Evolutionary conservation across 92 coral and sea anemone genomes (phyloP).

Genomic region (Micromussa lordhowensis): DNA sequence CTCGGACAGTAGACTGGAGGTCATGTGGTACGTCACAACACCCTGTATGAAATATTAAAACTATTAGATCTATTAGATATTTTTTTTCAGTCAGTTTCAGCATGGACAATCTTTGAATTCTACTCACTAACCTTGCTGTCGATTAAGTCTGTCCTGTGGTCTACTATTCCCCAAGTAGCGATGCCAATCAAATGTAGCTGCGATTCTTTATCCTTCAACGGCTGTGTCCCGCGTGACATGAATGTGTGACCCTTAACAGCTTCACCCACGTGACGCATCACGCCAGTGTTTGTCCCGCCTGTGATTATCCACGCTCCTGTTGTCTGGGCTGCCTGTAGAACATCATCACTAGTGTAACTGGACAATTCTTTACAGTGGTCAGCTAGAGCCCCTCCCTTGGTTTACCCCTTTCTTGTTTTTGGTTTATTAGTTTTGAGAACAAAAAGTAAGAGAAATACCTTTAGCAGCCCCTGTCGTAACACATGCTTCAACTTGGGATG

Average conservation of each 20-base stretch:
- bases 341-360: background rate
- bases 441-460: conserved; percentile 43
- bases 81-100: background rate
- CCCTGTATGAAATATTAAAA: conserved; percentile 45
- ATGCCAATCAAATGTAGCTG: conserved; percentile 81
- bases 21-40: conserved; percentile 84
- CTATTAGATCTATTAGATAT: no score
- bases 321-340: conserved; percentile 82
- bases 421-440: background rate
- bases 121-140: conserved; percentile 59
- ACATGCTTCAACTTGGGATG: conserved; percentile 88
- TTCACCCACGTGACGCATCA: conserved; percentile 93
- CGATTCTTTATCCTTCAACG: conserved; percentile 38
- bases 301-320: conserved; percentile 94
- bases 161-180: conserved; percentile 91
- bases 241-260: conserved; percentile 88
- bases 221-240: conserved; percentile 72
- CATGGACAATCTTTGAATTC: no score
- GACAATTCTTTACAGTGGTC: no score
- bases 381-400: background rate
- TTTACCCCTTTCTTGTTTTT: background rate
- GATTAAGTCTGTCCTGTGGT: conserved; percentile 75
- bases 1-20: conserved; percentile 79
- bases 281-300: conserved; percentile 93
- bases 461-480: conserved; percentile 78